Conservation (phyloP, 2,888 invertebrate genomes). For the Eucera pruinosa region DNA sequence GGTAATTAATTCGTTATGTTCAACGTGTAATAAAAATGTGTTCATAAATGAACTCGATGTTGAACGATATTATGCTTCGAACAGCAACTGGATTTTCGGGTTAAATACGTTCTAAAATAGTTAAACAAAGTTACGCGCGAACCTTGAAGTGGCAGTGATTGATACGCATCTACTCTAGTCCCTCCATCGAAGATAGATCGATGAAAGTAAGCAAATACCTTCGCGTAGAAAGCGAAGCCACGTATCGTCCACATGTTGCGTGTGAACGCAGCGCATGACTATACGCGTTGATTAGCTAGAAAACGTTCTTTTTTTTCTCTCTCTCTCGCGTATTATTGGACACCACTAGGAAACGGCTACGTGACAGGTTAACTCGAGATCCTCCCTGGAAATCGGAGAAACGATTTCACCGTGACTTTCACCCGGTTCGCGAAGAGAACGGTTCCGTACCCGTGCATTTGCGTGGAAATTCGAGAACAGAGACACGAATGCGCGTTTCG, state of each 20-base stretch:
- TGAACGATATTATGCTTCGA: too few relatives aligned
- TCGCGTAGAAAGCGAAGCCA: constrained; percentile 26
- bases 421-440: constrained; percentile 16
- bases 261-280: not conserved
- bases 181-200: constrained; percentile 7
- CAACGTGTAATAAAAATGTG: too few relatives aligned
- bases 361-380: constrained; percentile 22
- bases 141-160: too few relatives aligned
- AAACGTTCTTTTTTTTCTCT: not conserved
- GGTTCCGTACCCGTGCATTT: constrained; percentile 34
- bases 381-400: constrained; percentile 41
- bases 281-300: constrained; percentile 18
- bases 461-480: constrained; percentile 32
- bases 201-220: constrained; percentile 26
- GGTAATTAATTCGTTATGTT: too few relatives aligned
- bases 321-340: too few relatives aligned
- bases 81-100: too few relatives aligned
- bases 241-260: not conserved
- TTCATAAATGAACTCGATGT: too few relatives aligned
- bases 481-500: constrained; percentile 4
- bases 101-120: too few relatives aligned
- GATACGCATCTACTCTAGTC: too few relatives aligned
- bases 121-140: too few relatives aligned
- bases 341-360: not conserved
- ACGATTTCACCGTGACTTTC: constrained; percentile 66